Evolutionary conservation across 2,113 vertebrate species (phyloP).

Genomic region (Aix galericulata): DNA sequence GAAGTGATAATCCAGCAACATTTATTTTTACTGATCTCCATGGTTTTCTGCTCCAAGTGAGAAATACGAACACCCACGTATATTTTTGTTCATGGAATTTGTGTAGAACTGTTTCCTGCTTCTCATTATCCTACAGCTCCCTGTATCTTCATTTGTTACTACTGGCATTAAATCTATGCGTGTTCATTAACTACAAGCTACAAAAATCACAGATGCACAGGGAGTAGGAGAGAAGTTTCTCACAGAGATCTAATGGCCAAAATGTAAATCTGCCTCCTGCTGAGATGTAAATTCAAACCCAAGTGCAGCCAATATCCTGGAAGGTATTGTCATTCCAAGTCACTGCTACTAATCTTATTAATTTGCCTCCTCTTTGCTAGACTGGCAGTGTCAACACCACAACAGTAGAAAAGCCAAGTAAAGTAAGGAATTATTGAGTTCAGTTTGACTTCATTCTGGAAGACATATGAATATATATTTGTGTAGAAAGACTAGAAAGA

Average conservation of each 20-base stretch:
- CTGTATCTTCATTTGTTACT: background rate
- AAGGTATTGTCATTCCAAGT: constrained; percentile 31
- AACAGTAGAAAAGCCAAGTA: background rate
- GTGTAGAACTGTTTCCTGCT: background rate
- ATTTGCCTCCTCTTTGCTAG: background rate
- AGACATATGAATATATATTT: background rate
- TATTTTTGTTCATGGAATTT: background rate
- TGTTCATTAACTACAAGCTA: background rate
- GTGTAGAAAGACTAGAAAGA: background rate
- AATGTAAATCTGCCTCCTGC: constrained; percentile 35
- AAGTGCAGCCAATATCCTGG: background rate
- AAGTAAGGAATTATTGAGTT: background rate
- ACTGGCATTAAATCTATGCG: background rate
- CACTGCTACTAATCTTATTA: background rate
- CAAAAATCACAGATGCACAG: background rate
- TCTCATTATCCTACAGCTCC: background rate
- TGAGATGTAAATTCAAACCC: constrained; percentile 45
- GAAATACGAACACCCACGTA: background rate
- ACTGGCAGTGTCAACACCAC: background rate
- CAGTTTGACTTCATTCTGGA: background rate
- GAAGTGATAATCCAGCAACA: background rate
- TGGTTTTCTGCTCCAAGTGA: background rate
- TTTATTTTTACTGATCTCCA: background rate
- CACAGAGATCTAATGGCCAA: constrained; percentile 31
- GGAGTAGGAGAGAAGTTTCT: constrained; percentile 33